These are phyloP conservation scores for Archips xylosteana DNA, from an alignment of 2,888 invertebrate species.

Conservation along the genomic window DNA sequence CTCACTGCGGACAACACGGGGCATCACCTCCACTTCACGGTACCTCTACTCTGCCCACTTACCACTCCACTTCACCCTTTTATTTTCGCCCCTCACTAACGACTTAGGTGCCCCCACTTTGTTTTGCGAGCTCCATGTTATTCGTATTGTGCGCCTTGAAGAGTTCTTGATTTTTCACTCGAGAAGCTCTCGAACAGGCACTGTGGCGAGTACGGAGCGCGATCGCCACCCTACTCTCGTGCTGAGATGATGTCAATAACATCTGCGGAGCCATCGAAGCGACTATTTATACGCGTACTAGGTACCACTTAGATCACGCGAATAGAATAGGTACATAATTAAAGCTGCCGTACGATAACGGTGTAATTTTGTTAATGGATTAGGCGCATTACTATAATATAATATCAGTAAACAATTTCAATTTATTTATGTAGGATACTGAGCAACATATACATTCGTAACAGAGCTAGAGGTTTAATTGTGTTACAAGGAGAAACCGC, in stretches of 20 bases:
- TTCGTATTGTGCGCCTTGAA: constrained; percentile 29
- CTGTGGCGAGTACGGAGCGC: constrained; percentile 21
- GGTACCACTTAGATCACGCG: constrained; percentile 27
- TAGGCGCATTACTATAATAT: constrained; percentile 10
- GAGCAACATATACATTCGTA: constrained; percentile 4
- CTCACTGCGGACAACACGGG: constrained; percentile 77
- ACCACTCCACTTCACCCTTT: constrained; percentile 16
- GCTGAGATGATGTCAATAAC: constrained; percentile 39
- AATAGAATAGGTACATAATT: constrained; percentile 28
- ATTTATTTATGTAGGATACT: constrained; percentile 4
- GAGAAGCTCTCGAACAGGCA: constrained; percentile 27
- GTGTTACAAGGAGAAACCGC: neutral
- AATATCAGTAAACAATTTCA: constrained; percentile 18
- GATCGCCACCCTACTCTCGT: constrained; percentile 30
- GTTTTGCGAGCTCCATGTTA: constrained; percentile 32
- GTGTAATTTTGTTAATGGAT: constrained; percentile 1
- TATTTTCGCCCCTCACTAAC: constrained; percentile 20
- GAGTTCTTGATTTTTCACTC: constrained; percentile 31
- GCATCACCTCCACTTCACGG: constrained; percentile 47
- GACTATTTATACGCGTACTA: constrained; percentile 35
- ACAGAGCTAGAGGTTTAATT: neutral
- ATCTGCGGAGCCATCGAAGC: constrained; percentile 31
- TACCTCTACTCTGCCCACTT: constrained; percentile 11
- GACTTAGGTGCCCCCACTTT: constrained; percentile 21
- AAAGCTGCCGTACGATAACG: constrained; percentile 14